phyloP scores from a whole-genome alignment of 2,888 invertebrate genomes.

The Yponomeuta plumbellus region DNA sequence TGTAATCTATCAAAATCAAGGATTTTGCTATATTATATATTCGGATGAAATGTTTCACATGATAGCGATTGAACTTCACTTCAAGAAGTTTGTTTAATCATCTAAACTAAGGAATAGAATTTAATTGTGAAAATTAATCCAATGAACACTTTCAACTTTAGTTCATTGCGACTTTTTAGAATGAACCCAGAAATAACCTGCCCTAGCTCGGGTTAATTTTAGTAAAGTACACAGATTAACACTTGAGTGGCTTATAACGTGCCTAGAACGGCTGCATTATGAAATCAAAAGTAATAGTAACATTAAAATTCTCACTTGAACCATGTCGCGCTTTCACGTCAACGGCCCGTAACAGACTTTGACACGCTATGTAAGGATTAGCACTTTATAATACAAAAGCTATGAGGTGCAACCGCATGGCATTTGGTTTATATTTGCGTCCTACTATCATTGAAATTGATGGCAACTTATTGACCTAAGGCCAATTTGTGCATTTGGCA shows the following conservation, averaged over 20 bases:
- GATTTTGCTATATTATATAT: no score
- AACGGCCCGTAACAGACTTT: slow-evolving; percentile 3
- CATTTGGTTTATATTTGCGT: background rate
- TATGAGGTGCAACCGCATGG: slow-evolving; percentile 5
- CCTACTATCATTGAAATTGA: background rate
- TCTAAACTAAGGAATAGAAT: no score
- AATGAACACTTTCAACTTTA: no score
- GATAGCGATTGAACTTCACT: no score
- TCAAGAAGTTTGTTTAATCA: no score
- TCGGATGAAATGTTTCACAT: no score
- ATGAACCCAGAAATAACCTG: background rate
- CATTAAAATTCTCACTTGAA: slow-evolving; percentile 1
- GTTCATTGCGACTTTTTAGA: no score
- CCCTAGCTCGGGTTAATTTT: background rate
- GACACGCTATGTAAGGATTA: slow-evolving; percentile 20
- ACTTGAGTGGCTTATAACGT: background rate
- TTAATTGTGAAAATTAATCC: no score
- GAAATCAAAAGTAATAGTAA: slow-evolving; percentile 1
- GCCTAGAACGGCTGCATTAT: background rate
- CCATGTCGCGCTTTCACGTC: slow-evolving; percentile 7
- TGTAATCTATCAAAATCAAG: no score
- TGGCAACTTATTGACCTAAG: background rate
- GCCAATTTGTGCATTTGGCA: background rate
- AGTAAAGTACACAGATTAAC: background rate
- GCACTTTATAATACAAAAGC: slow-evolving; percentile 20